Percentiles rank a stretch among this genome's conserved stretches.
Evolutionary conservation across 2,888 invertebrate species (phyloP).

Genomic region (Iselma pallidipennis): DNA sequence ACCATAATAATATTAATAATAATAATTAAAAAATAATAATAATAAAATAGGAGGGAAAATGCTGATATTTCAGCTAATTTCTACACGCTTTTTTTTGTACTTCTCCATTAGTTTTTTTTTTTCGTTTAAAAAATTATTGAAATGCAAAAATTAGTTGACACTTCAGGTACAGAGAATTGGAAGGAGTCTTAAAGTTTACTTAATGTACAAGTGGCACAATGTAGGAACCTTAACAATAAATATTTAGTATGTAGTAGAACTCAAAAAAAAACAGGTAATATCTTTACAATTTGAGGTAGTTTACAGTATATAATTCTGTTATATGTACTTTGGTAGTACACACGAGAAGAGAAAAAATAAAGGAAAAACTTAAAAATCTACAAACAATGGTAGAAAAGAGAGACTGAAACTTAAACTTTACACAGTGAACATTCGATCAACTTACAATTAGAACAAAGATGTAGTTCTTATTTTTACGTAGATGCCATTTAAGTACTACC

Average conservation of each 20-base stretch:
- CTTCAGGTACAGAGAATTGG: constrained; percentile 43
- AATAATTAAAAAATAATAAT: neutral
- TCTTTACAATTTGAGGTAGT: constrained; percentile 46
- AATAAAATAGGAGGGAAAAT: neutral
- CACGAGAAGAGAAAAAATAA: constrained; percentile 18
- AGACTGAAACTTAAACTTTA: constrained; percentile 9
- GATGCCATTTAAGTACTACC: constrained; percentile 46
- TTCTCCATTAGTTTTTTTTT: neutral
- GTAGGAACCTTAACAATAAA: constrained; percentile 41
- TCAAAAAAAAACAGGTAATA: constrained; percentile 38
- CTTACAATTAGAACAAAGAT: constrained; percentile 29
- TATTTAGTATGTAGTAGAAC: too few species aligned
- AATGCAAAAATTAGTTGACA: constrained; percentile 31
- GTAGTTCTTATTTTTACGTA: constrained; percentile 45
- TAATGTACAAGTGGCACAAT: constrained; percentile 41
- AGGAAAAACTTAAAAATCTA: constrained; percentile 24
- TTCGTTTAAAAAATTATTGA: constrained; percentile 11
- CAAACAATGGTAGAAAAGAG: too few species aligned
- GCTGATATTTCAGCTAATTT: too few species aligned
- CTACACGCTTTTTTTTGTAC: too few species aligned
- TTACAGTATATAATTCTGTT: constrained; percentile 24
- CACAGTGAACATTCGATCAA: constrained; percentile 14
- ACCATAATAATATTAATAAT: too few species aligned
- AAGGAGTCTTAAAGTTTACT: constrained; percentile 29
- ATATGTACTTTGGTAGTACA: constrained; percentile 17